Percentiles rank a stretch among this genome's conserved stretches.
These are phyloP conservation scores for Hirtodrosophila histrioides DNA, from an alignment of 2,888 invertebrate genomes.

Conservation along the genomic window DNA sequence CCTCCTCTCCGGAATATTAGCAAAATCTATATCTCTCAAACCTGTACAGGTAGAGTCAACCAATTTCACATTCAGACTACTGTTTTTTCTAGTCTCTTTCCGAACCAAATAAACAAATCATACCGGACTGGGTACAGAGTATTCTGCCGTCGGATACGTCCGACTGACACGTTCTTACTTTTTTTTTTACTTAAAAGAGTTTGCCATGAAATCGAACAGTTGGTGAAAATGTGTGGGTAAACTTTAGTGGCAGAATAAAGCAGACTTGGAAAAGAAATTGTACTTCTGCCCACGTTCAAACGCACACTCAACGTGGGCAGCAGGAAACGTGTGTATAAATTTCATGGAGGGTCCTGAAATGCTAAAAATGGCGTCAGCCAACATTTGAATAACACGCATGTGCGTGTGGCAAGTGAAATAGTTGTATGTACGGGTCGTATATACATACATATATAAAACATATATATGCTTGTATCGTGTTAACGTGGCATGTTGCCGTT, in stretches of 20 bases:
- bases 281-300: slow-evolving; percentile 31
- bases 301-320: slow-evolving; percentile 14
- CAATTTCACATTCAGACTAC: no score
- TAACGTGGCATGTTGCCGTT: slow-evolving; percentile 48
- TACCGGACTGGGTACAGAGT: no score
- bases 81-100: no score
- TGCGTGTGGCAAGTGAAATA: slow-evolving; percentile 65
- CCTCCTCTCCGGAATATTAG: no score
- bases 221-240: slow-evolving; percentile 28
- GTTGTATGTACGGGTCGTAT: slow-evolving; percentile 42
- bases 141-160: no score
- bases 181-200: slow-evolving; percentile 27
- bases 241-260: slow-evolving; percentile 21
- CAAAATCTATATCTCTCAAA: no score
- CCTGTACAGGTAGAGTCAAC: no score
- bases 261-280: slow-evolving; percentile 55
- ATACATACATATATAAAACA: neutral
- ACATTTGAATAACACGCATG: slow-evolving; percentile 79
- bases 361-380: slow-evolving; percentile 74
- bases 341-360: slow-evolving; percentile 47
- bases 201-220: slow-evolving; percentile 38
- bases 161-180: neutral
- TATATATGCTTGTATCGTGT: slow-evolving; percentile 31
- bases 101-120: no score
- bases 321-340: slow-evolving; percentile 69